Percentiles rank a stretch among this genome's conserved stretches.
Conservation (phyloP, 2,888 invertebrate genomes). For the Dorcus parallelipipedus region DNA sequence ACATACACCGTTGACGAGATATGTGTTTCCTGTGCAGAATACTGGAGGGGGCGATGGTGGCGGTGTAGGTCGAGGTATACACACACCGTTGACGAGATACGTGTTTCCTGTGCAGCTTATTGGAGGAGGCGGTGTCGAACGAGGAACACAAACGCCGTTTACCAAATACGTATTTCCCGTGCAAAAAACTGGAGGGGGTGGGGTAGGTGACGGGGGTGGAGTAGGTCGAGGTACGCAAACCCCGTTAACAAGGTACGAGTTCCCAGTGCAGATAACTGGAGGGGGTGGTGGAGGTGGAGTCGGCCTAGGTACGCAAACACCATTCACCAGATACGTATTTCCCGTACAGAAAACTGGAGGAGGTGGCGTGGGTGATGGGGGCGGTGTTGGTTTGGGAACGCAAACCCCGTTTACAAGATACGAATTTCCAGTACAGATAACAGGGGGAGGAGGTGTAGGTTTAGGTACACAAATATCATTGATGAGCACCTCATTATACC, state of each 20-base stretch:
- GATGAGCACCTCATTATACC: conserved; percentile 4
- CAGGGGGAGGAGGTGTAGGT: conserved; percentile 1
- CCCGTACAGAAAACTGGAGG: not conserved
- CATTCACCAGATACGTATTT: conserved; percentile 5
- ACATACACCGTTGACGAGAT: conserved; percentile 10
- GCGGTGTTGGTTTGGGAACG: not conserved
- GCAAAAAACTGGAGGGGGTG: not conserved
- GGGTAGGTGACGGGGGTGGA: not conserved
- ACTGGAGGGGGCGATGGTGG: not conserved
- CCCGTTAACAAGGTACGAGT: not conserved
- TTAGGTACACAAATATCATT: conserved; percentile 12
- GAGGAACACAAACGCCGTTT: conserved; percentile 4
- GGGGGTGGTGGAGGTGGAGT: too few relatives aligned
- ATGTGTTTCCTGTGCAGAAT: not conserved
- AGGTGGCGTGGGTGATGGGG: not conserved
- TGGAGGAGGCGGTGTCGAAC: not conserved
- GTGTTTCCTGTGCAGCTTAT: not conserved
- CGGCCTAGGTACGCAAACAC: not conserved
- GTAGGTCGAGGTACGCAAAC: not conserved
- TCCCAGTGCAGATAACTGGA: conserved; percentile 3
- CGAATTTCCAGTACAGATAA: conserved; percentile 4
- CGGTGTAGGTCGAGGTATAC: not conserved
- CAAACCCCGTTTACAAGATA: conserved; percentile 15
- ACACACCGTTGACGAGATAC: conserved; percentile 9
- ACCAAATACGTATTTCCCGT: conserved; percentile 2